Evolutionary conservation across 2,797 vertebrate species (phyloP), one percentile per base, ranked within the genome.

Genomic region (Cottoperca gobio): DNA sequence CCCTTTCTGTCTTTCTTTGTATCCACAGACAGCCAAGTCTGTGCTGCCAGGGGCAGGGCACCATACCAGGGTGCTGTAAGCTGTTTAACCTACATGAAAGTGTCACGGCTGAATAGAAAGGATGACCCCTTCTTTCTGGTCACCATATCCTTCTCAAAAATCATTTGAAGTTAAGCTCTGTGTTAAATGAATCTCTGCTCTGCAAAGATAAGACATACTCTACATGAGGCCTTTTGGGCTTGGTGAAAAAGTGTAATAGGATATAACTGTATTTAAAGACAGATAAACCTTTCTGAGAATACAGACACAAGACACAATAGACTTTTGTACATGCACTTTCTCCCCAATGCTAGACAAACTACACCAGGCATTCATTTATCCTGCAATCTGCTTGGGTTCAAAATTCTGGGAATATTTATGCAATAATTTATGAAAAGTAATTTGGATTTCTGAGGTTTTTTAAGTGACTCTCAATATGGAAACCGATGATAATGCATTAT

Each of bases 21-120:
- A 39, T 83, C 45, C 49, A 53, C 24, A 61, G 70, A 74, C 50
- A 54, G 66, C 66, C 63, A 58, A 33, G 72, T 71, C 23, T 49
- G n/a, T 48, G 71, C 74, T 81, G 70, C 63, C 70, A 82, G 58
- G 62, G 31, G 24, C 59, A 81, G 33, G 54, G 70, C 79, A 66
- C 79, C 82, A 57, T 58, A 75, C 80, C 62, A 39, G 77, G 55
- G 26, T 35, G 62, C 62, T 68, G 17, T 73, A 82, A 89, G 78
- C 84, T 70, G 64, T 75, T 85, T 81, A 82, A 79, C 77, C 75
- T 64, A 75, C 79, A 86, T 86, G 76, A 89, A 88, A 84, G 83
- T 83, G 66, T 65, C 50, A 48, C 8, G 31, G 60, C 60, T 73
- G 48, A 83, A 70, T 31, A 46, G 69, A 79, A 78, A 80, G 50